These are phyloP conservation scores for Protobothrops mucrosquamatus DNA, from an alignment of 2,113 vertebrate genomes.

Conservation along the genomic window DNA sequence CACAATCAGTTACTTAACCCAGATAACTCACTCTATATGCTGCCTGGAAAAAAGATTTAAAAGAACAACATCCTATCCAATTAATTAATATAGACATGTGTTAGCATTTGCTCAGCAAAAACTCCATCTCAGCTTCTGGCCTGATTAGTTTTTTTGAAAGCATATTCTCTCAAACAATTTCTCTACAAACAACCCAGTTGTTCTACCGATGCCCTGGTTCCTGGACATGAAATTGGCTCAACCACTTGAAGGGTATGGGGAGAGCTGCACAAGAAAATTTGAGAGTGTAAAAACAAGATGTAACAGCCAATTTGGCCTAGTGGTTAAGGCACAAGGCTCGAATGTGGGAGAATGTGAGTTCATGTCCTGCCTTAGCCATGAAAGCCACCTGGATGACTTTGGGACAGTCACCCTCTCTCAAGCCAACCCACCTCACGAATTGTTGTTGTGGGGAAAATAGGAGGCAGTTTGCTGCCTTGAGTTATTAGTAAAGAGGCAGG, in stretches of 20 bases:
- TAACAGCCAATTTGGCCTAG: background rate
- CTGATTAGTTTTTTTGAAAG: background rate
- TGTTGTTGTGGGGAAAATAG: background rate
- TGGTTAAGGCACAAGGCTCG: background rate
- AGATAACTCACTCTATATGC: background rate
- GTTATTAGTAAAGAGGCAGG: no score
- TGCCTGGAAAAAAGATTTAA: background rate
- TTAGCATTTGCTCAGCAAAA: background rate
- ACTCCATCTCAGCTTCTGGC: background rate
- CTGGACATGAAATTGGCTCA: background rate
- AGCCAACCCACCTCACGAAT: rapidly evolving
- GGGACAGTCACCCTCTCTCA: background rate
- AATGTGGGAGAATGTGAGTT: background rate
- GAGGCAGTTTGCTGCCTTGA: background rate
- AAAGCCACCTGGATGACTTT: background rate
- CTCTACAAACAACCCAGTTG: background rate
- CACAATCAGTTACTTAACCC: background rate
- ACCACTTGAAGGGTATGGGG: background rate
- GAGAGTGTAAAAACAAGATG: background rate
- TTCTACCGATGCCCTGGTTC: background rate
- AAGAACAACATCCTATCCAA: background rate
- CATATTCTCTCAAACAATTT: background rate
- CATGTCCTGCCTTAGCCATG: background rate
- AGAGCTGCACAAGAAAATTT: background rate
- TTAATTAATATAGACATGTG: background rate